Base-by-base conservation (phyloP, 2,113 vertebrate species). In the Platysteira castanea region DNA sequence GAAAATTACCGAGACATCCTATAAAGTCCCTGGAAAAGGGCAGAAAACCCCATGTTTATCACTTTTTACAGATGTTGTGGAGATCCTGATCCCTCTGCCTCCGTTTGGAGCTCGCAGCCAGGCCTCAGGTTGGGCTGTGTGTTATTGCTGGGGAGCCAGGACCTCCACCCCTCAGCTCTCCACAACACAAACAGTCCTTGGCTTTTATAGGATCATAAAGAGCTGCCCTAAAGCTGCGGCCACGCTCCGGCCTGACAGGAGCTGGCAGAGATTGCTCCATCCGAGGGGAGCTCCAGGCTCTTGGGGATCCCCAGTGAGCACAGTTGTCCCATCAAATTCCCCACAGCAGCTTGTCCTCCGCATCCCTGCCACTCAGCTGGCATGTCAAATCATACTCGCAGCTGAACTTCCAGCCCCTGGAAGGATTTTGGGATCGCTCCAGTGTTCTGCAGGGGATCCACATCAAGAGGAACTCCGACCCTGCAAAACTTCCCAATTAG, bases 171-270 rank as follows among this genome's bases (percentile, higher is more conserved):
- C 90, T 82, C 68, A 81, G 15, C 56, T 64, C 88, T 73, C 60
- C 86, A 73, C 63, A 95, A 79, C 84, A 89, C 67, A 88, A 94
- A 80, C 75, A 93, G 57, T 39, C 95, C 84, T 76, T 94, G 96
- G 94, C 79, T 97, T 98, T 94, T 94, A 91, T 88, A 14, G 56
- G 70, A 27, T 33, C 94, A 56, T 81, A 50, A 80, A 96, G 92
- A 90, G 90, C 54, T 82, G 91, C 61, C 68, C 94, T 59, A 53
- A 84, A 94, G 61, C 60, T 54, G 78, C 74, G 83, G 73, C 59
- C 82, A 61, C 26, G 6, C 76, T n/a, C 68, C 67, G 44, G 39
- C 57, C 90, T 39, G 54, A 22, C 61, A 46, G 1, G 60, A 63
- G 2, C 5, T 77, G 88, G 77, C 35, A 3, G 87, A 31, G 11